Base-by-base conservation (phyloP, 2,113 vertebrate genomes). In the Rhinoderma darwinii region DNA sequence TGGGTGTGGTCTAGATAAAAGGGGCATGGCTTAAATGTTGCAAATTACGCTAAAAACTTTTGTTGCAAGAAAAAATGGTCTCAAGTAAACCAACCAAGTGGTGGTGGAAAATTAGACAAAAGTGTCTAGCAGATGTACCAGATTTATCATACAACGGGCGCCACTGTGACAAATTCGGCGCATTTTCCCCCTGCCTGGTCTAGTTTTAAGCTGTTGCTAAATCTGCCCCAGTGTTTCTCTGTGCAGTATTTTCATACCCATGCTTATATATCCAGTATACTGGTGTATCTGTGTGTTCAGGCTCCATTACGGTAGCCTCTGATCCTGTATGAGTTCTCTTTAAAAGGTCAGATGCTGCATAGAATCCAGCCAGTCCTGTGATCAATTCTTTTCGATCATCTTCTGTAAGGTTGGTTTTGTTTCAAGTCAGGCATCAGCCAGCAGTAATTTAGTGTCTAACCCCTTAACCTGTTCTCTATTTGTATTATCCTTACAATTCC, bases 381-480 rank as follows among this genome's bases (percentile, higher is more conserved):
- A 81, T 61, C 78, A 61, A n/a, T 17, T 81, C 54, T 43, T 37
- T 30, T 14, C 54, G 7, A 39, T 35, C 37, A 32, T n/a, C 15
- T 39, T 27, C 22, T 61, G 15, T 63, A n/a, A 81, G 35, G 14
- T 22, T 27, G 0, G 0, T 18, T 39, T 25, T 25, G 75, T 18
- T 22, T 56, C 30, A 80, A 25, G 18, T 41, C 61, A n/a, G 20
- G 77, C 20, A n/a, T n/a, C 43, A 47, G 44, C n/a, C 68, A 17
- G 37, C 78, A 25, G 37, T 81, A n/a, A 81, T 81, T 81, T 54
- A 81, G 54, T 39, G n/a, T 43, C 35, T 81, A 79, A 81, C 78
- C 54, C 78, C 63, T 61, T 59, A 61, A 81, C 50, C 50, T 63
- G 35, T 22, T 12, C 54, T n/a, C 22, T 41, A 27, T 81, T 81